Percentiles rank a stretch among this genome's conserved stretches.
Evolutionary conservation across 2,888 invertebrate genomes (phyloP).

Genomic region (Andrena dorsata): DNA sequence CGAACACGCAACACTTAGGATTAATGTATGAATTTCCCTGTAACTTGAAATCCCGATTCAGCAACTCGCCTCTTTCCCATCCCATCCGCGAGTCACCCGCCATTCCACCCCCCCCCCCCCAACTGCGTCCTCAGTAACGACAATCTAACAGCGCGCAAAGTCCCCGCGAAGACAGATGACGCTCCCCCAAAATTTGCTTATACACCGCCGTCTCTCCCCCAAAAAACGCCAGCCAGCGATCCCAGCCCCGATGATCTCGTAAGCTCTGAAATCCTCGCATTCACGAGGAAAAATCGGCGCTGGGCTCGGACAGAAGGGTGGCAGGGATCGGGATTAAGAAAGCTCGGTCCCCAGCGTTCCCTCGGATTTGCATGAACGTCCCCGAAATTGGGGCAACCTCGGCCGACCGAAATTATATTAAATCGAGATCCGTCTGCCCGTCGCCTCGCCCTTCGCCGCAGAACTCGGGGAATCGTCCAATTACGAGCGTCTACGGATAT

Average conservation of each 20-base stretch:
- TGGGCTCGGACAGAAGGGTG: slow-evolving; percentile 21
- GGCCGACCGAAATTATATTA: slow-evolving; percentile 67
- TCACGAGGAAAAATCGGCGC: slow-evolving; percentile 51
- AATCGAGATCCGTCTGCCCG: slow-evolving; percentile 57
- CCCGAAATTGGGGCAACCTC: slow-evolving; percentile 68
- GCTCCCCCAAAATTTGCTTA: slow-evolving; percentile 15
- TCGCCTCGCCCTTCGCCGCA: slow-evolving; percentile 23
- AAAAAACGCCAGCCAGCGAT: slow-evolving; percentile 36
- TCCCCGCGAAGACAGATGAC: slow-evolving; percentile 13
- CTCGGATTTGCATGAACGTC: slow-evolving; percentile 67
- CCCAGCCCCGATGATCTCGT: slow-evolving; percentile 57
- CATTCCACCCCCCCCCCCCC: neutral
- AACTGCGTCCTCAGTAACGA: neutral
- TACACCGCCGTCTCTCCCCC: neutral
- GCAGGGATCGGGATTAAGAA: slow-evolving; percentile 63
- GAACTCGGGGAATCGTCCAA: slow-evolving; percentile 50
- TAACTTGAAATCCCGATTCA: no score
- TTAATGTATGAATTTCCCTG: no score
- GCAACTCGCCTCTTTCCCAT: no score
- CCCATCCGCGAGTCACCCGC: no score
- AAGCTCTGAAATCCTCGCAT: slow-evolving; percentile 42
- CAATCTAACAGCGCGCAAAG: slow-evolving; percentile 1
- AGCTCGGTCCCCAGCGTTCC: slow-evolving; percentile 37
- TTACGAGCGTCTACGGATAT: slow-evolving; percentile 58
- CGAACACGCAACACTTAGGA: no score